Evolutionary conservation across 1,140 invertebrate species (phyloP).

Genomic region (Monomorium pharaonis): DNA sequence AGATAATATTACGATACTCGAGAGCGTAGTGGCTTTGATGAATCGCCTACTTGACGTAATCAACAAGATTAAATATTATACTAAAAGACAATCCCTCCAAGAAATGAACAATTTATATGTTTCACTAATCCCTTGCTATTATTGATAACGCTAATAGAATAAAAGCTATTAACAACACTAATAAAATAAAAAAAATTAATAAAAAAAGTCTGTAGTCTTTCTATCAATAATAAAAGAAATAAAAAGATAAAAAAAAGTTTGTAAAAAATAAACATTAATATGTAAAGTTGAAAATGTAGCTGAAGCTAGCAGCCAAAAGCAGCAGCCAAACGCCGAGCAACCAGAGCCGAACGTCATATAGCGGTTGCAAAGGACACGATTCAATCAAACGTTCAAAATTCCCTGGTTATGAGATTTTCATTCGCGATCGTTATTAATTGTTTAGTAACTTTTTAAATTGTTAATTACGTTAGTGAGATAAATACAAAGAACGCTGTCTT

Average conservation of each 20-base stretch:
- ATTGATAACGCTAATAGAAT: neutral
- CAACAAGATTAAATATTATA: neutral
- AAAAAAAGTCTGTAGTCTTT: neutral
- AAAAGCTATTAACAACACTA: neutral
- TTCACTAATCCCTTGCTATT: neutral
- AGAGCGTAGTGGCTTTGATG: neutral
- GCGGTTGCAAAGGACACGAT: too few relatives aligned
- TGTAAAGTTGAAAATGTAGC: neutral
- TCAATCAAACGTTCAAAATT: too few relatives aligned
- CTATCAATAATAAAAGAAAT: neutral
- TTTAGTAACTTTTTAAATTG: too few relatives aligned
- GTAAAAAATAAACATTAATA: neutral
- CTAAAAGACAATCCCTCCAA: neutral
- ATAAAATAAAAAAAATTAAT: neutral
- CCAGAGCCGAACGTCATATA: too few relatives aligned
- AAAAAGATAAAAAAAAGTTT: too few relatives aligned
- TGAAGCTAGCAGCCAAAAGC: too few relatives aligned
- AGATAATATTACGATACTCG: neutral
- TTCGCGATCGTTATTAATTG: too few relatives aligned
- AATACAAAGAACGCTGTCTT: too few relatives aligned
- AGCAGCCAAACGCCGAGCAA: too few relatives aligned
- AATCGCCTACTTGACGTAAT: neutral
- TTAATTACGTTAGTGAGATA: too few relatives aligned
- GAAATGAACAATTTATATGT: neutral
- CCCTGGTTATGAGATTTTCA: too few relatives aligned